phyloP scores from a whole-genome alignment of 2,888 invertebrate species.

The Rhagium mordax region DNA sequence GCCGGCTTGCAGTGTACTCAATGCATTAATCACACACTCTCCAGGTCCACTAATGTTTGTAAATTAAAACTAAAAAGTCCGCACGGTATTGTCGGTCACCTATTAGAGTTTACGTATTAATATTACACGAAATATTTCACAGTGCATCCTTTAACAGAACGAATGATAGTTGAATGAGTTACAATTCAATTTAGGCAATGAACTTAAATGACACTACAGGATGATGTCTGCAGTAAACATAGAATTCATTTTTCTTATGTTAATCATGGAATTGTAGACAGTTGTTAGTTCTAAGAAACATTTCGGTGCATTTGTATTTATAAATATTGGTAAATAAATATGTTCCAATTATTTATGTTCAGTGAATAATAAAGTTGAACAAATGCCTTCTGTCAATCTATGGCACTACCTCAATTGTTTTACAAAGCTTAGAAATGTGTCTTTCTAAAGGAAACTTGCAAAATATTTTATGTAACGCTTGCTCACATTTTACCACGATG shows the following conservation, averaged over 20 bases:
- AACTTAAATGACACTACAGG: slow-evolving; percentile 2
- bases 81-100: slow-evolving; percentile 17
- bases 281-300: slow-evolving; percentile 1
- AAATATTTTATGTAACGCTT: slow-evolving; percentile 9
- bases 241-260: slow-evolving; percentile 8
- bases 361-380: not conserved
- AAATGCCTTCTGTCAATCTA: not conserved
- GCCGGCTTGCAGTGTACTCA: slow-evolving; percentile 7
- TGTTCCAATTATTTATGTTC: not conserved
- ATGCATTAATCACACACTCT: slow-evolving; percentile 36
- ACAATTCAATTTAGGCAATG: slow-evolving; percentile 26
- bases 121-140: slow-evolving; percentile 14
- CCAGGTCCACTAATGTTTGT: slow-evolving; percentile 26
- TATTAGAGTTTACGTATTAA: not conserved
- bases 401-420: not conserved
- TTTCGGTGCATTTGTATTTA: not conserved
- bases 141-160: not conserved
- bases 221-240: slow-evolving; percentile 10
- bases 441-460: not conserved
- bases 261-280: not conserved
- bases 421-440: no score
- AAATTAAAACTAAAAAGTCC: not conserved
- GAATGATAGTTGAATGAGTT: slow-evolving; percentile 1
- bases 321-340: not conserved
- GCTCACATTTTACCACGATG: slow-evolving; percentile 9